Percentiles rank a stretch among this genome's conserved stretches.
Evolutionary conservation across 2,113 vertebrate species (phyloP).

Genomic region (Acinonyx jubatus): DNA sequence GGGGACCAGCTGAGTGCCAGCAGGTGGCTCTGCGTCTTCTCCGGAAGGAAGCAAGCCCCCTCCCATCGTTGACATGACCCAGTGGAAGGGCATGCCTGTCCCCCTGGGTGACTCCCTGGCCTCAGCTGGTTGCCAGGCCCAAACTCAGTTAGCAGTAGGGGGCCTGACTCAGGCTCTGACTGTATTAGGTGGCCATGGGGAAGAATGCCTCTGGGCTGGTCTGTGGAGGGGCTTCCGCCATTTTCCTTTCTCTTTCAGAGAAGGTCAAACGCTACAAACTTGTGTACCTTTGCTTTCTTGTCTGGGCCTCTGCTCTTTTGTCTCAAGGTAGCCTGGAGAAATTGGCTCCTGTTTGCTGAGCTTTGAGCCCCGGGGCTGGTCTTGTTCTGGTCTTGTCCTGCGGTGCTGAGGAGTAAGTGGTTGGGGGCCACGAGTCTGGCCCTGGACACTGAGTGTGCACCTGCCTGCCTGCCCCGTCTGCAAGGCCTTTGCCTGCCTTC

Average conservation of each 20-base stretch:
- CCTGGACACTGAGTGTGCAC: rapidly evolving
- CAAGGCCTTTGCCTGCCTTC: background rate
- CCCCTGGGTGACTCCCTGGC: background rate
- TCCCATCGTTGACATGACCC: too few relatives aligned
- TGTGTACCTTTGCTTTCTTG: background rate
- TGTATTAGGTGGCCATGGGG: background rate
- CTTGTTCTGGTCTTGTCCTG: background rate
- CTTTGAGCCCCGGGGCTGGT: rapidly evolving
- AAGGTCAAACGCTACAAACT: background rate
- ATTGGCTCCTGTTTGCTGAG: background rate
- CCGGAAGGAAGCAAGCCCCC: background rate
- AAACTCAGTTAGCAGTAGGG: background rate
- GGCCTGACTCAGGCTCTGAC: background rate
- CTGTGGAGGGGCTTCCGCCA: background rate
- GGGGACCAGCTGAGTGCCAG: background rate
- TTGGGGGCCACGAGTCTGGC: background rate
- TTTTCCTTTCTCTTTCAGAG: background rate
- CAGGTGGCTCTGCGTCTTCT: background rate
- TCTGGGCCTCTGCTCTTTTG: background rate
- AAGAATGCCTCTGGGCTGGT: background rate
- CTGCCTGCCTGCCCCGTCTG: rapidly evolving
- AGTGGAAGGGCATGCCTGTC: background rate
- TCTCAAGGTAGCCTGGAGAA: background rate
- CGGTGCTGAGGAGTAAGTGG: background rate
- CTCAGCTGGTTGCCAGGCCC: background rate